phyloP scores from a whole-genome alignment of 2,113 vertebrate genomes.

The Gallinago paraguaiae region DNA sequence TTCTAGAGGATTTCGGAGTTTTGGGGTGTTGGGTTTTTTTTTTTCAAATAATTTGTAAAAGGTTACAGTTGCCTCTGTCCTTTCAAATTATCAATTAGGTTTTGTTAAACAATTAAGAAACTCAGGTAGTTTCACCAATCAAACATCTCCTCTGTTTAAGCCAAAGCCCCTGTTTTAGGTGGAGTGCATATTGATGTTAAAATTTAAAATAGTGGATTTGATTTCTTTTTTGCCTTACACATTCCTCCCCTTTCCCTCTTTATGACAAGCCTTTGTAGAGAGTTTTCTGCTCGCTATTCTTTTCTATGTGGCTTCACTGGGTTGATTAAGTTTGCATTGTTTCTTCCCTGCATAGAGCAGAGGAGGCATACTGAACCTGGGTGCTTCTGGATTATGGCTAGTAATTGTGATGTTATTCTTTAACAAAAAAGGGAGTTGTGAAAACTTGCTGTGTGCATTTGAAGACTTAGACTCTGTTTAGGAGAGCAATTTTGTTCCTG shows the following conservation, averaged over 20 bases:
- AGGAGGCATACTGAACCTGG: neutral
- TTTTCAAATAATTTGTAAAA: neutral
- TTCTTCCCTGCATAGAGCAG: neutral
- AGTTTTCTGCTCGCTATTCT: neutral
- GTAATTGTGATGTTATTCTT: neutral
- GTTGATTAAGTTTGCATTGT: neutral
- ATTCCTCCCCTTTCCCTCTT: neutral
- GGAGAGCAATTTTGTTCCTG: neutral
- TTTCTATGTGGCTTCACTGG: neutral
- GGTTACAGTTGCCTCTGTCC: neutral
- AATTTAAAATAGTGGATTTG: neutral
- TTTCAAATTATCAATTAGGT: neutral
- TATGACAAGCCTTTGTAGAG: neutral
- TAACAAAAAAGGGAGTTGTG: neutral
- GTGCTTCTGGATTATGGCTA: neutral
- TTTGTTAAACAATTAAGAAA: neutral
- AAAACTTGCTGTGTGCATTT: neutral
- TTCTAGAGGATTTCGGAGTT: neutral
- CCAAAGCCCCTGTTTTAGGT: neutral
- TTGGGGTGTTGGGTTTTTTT: too few species aligned
- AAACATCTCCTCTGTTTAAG: neutral
- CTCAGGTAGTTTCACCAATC: neutral
- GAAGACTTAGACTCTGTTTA: neutral
- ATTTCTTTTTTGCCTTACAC: neutral
- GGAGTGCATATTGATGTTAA: neutral